phyloP scores from a whole-genome alignment of 2,113 vertebrate species.

The Kobus ellipsiprymnus region DNA sequence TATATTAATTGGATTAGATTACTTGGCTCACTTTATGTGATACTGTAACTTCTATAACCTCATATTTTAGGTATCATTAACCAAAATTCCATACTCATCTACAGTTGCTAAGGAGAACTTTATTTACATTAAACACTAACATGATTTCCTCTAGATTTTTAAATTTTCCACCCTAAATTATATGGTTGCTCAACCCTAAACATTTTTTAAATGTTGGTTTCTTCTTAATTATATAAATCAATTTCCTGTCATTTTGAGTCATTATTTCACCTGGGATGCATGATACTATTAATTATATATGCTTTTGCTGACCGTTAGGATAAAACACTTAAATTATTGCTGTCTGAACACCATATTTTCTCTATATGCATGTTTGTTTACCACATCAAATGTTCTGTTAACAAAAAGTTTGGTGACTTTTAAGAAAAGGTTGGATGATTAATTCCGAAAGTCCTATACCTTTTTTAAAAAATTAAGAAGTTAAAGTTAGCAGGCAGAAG shows the following conservation, averaged over 20 bases:
- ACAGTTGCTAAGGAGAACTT: conserved; percentile 16
- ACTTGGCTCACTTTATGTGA: not conserved
- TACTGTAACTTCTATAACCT: not conserved
- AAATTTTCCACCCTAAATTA: not conserved
- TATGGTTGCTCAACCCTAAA: not conserved
- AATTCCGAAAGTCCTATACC: not conserved
- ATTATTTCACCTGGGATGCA: not conserved
- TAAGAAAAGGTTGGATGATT: not conserved
- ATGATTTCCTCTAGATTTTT: conserved; percentile 41
- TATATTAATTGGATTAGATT: not conserved
- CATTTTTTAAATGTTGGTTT: not conserved
- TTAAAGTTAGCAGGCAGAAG: not conserved
- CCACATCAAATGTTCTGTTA: not conserved
- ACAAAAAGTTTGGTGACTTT: not conserved
- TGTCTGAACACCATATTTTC: not conserved
- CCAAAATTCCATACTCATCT: not conserved
- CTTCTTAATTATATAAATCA: not conserved
- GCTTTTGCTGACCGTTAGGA: not conserved
- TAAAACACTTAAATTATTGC: not conserved
- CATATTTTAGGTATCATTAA: not conserved
- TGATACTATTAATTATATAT: not conserved
- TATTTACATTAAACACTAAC: not conserved
- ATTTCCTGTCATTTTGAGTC: not conserved
- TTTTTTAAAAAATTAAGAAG: conserved; percentile 14
- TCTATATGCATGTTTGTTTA: not conserved